A percentile compares a stretch with the other conserved stretches of the same genome.
Evolutionary conservation across 2,797 vertebrate genomes (phyloP).

Genomic region (Sebastolobus alascanus): DNA sequence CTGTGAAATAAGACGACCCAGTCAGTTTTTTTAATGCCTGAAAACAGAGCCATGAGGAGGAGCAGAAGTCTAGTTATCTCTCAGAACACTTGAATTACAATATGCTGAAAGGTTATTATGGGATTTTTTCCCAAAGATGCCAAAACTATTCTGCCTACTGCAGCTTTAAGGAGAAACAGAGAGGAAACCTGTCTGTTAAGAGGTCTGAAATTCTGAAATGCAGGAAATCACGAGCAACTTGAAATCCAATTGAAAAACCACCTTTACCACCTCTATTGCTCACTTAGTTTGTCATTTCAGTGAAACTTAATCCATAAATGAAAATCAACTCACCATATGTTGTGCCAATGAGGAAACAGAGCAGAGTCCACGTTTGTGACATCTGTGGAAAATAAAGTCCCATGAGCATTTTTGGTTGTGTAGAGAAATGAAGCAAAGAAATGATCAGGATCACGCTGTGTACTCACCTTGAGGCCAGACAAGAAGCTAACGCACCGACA

Average conservation of each 20-base stretch:
- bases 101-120: too few relatives aligned
- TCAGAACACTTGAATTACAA: too few relatives aligned
- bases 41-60: too few relatives aligned
- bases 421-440: not conserved
- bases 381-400: conserved; percentile 61
- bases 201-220: not conserved
- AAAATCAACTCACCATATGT: conserved; percentile 61
- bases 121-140: too few relatives aligned
- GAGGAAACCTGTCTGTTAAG: not conserved
- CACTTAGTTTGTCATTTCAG: not conserved
- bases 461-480: conserved; percentile 54
- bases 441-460: not conserved
- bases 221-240: not conserved
- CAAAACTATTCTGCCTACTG: too few relatives aligned
- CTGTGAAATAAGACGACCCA: too few relatives aligned
- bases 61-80: too few relatives aligned
- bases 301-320: not conserved
- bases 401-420: not conserved
- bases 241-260: not conserved
- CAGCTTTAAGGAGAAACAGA: not conserved
- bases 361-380: conserved; percentile 60
- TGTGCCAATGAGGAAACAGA: conserved; percentile 52
- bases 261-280: not conserved
- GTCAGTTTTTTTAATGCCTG: too few relatives aligned
- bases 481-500: not conserved